A percentile compares a stretch with the other conserved stretches of the same genome.
phyloP scores from a whole-genome alignment of 1,140 invertebrate genomes.

The Frieseomelitta varia region DNA sequence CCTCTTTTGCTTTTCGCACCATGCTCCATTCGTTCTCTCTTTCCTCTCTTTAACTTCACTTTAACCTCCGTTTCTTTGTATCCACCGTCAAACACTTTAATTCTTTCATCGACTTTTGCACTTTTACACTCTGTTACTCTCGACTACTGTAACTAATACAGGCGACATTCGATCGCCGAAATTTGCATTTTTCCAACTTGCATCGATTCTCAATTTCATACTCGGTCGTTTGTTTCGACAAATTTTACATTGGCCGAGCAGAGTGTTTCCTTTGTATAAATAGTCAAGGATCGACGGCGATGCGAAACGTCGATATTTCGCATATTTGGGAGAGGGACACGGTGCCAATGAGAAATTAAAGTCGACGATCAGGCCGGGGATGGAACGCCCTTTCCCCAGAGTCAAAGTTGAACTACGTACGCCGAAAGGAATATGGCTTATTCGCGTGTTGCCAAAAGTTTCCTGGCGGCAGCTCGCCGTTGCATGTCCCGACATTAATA shows the following conservation, averaged over 20 bases:
- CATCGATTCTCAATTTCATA: too few species aligned
- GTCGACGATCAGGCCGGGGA: conserved; percentile 69
- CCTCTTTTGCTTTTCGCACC: conserved; percentile 53
- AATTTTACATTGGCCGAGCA: too few species aligned
- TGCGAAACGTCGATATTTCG: neutral
- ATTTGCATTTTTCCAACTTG: too few species aligned
- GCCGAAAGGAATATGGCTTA: conserved; percentile 81
- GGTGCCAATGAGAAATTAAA: conserved; percentile 76
- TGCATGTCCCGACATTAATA: conserved; percentile 80
- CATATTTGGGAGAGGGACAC: conserved; percentile 25
- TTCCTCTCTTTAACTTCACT: too few species aligned
- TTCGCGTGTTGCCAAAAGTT: conserved; percentile 81
- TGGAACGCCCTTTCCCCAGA: conserved; percentile 66
- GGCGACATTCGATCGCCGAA: too few species aligned
- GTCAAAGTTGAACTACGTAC: conserved; percentile 76
- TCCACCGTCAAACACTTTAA: neutral
- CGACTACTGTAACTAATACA: too few species aligned
- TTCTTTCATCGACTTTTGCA: neutral
- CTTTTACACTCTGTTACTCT: too few species aligned
- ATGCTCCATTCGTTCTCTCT: neutral
- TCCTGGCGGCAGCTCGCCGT: conserved; percentile 70
- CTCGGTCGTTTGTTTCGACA: too few species aligned
- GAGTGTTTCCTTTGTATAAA: too few species aligned
- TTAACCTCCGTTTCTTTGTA: neutral
- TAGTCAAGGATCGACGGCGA: too few species aligned